Conservation (phyloP, 2,797 vertebrate genomes). For the Arctocebus calabarensis region DNA sequence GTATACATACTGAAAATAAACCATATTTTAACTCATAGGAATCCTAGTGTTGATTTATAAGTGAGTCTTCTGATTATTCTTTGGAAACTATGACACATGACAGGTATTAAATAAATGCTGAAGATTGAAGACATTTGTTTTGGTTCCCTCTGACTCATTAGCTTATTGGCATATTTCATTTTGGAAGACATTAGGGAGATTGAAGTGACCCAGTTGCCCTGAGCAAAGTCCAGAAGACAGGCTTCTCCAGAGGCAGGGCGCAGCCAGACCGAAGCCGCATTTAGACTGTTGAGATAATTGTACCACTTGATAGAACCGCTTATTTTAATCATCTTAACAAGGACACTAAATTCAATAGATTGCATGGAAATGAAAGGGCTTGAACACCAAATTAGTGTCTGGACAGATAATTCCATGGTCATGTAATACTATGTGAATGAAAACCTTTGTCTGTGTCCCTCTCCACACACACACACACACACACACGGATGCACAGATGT, state of each 20-base stretch:
- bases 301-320: slow-evolving; percentile 15
- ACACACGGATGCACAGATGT: not conserved
- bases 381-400: slow-evolving; percentile 8
- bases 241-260: not conserved
- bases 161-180: not conserved
- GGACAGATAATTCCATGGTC: not conserved
- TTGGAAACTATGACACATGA: not conserved
- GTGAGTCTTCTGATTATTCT: not conserved
- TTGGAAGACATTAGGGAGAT: not conserved
- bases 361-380: not conserved
- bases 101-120: not conserved
- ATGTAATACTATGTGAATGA: slow-evolving; percentile 20
- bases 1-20: not conserved
- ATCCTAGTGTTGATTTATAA: not conserved
- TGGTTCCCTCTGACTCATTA: not conserved
- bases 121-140: not conserved
- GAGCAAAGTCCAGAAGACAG: not conserved
- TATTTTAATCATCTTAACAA: slow-evolving; percentile 70
- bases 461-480: not conserved
- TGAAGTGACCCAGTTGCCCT: not conserved
- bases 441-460: not conserved
- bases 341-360: slow-evolving; percentile 42
- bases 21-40: not conserved
- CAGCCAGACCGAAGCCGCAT: not conserved
- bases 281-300: slow-evolving; percentile 6